Evolutionary conservation across 2,888 invertebrate species (phyloP).

Genomic region (Alcis repandata): DNA sequence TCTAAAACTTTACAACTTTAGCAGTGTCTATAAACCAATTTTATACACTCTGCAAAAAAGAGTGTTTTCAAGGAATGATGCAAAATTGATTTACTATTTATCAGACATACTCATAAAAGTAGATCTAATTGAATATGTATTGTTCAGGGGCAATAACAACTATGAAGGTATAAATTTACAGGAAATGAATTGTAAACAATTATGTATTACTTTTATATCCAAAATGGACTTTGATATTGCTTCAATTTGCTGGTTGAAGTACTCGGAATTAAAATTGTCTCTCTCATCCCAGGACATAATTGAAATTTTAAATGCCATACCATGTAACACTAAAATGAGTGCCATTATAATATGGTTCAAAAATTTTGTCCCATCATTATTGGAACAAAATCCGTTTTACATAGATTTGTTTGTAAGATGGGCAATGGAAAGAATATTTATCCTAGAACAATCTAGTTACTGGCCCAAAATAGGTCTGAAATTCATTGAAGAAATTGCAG

Average conservation of each 20-base stretch:
- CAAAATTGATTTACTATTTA: slow-evolving; percentile 51
- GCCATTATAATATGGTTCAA: slow-evolving; percentile 79
- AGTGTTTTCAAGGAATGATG: slow-evolving; percentile 59
- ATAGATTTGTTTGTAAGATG: slow-evolving; percentile 81
- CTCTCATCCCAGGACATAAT: slow-evolving; percentile 65
- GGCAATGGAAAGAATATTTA: slow-evolving; percentile 79
- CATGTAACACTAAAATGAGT: slow-evolving; percentile 76
- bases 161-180: slow-evolving; percentile 70
- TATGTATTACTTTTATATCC: slow-evolving; percentile 72
- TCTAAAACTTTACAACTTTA: slow-evolving; percentile 59
- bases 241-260: slow-evolving; percentile 81
- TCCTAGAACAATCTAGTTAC: slow-evolving; percentile 77
- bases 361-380: slow-evolving; percentile 74
- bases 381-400: slow-evolving; percentile 78
- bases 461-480: slow-evolving; percentile 84
- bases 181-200: slow-evolving; percentile 66
- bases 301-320: slow-evolving; percentile 73
- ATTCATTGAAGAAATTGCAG: slow-evolving; percentile 74
- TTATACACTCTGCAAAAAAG: slow-evolving; percentile 72
- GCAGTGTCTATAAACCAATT: slow-evolving; percentile 66
- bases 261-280: slow-evolving; percentile 66
- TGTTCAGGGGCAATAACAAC: slow-evolving; percentile 68
- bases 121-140: slow-evolving; percentile 77
- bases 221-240: slow-evolving; percentile 80
- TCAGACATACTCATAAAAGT: slow-evolving; percentile 73